Conservation (phyloP, 2,113 vertebrate genomes). For the Boulengeromyrus knoepffleri region DNA sequence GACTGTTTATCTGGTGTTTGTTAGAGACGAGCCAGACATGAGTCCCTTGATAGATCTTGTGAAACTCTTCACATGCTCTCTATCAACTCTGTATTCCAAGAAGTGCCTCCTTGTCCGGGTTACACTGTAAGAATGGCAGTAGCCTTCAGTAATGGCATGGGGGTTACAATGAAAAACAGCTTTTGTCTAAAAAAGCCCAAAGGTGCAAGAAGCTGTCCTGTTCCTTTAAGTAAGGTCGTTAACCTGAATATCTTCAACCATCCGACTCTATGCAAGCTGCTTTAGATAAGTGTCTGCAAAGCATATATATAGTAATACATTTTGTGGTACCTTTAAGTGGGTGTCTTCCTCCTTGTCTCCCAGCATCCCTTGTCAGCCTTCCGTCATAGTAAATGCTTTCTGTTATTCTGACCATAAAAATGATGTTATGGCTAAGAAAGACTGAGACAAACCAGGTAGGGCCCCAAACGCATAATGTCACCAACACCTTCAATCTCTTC, state of each 20-base stretch:
- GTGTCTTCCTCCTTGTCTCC: not conserved
- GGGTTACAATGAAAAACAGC: not conserved
- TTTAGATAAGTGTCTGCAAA: not conserved
- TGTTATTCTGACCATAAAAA: not conserved
- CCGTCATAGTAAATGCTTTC: not conserved
- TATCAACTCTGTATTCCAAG: not conserved
- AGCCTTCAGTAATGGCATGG: not conserved
- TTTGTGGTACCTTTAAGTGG: not conserved
- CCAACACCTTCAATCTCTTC: not conserved
- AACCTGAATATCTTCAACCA: not conserved
- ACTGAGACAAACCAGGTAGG: not conserved
- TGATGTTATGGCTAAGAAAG: not conserved
- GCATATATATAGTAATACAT: not conserved
- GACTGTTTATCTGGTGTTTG: conserved; percentile 28
- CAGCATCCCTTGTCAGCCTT: not conserved
- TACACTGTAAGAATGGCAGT: not conserved
- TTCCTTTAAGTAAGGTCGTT: not conserved
- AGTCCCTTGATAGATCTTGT: not conserved
- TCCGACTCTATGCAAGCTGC: not conserved
- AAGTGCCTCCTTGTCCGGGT: not conserved
- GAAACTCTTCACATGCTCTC: not conserved
- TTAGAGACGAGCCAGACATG: conserved; percentile 19
- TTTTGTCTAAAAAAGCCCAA: not conserved
- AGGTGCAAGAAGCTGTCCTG: not conserved
- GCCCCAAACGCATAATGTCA: not conserved